phyloP scores from a whole-genome alignment of 2,113 vertebrate species.

The Indicator maculatus region DNA sequence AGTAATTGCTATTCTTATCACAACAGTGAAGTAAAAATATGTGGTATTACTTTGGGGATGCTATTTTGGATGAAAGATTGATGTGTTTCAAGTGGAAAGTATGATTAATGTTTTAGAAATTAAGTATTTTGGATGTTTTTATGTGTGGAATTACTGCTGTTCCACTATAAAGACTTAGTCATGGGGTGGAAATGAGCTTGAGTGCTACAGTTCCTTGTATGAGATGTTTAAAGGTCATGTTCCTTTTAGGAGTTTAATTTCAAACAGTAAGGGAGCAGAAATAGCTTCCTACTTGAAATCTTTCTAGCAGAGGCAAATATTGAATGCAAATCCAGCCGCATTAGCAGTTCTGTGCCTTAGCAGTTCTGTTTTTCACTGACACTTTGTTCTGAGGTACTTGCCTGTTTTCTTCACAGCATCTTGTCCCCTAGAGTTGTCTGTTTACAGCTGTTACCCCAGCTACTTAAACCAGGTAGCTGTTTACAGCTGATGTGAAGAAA shows the following conservation, averaged over 20 bases:
- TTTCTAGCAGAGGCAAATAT: constrained; percentile 55
- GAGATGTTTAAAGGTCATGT: constrained; percentile 10
- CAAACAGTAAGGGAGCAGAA: neutral
- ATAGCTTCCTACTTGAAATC: constrained; percentile 56
- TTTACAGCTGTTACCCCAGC: neutral
- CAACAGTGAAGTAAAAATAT: constrained; percentile 23
- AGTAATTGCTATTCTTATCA: constrained; percentile 9
- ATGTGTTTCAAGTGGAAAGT: constrained; percentile 28
- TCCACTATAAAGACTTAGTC: constrained; percentile 13
- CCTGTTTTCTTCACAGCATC: neutral
- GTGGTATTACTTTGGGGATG: constrained; percentile 14
- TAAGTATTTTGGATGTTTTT: constrained; percentile 37
- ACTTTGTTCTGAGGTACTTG: neutral
- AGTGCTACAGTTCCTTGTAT: neutral
- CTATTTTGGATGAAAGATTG: constrained; percentile 45
- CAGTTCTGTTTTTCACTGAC: neutral
- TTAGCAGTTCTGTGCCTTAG: neutral
- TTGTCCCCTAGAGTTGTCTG: neutral
- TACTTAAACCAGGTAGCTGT: neutral
- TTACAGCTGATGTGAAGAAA: neutral
- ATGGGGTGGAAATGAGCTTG: constrained; percentile 2
- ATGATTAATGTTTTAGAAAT: constrained; percentile 54
- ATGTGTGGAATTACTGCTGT: neutral
- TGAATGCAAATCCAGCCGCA: neutral
- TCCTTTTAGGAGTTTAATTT: constrained; percentile 20